Base-by-base conservation (phyloP, 2,888 invertebrate genomes). In the Drosophila anomalata region DNA sequence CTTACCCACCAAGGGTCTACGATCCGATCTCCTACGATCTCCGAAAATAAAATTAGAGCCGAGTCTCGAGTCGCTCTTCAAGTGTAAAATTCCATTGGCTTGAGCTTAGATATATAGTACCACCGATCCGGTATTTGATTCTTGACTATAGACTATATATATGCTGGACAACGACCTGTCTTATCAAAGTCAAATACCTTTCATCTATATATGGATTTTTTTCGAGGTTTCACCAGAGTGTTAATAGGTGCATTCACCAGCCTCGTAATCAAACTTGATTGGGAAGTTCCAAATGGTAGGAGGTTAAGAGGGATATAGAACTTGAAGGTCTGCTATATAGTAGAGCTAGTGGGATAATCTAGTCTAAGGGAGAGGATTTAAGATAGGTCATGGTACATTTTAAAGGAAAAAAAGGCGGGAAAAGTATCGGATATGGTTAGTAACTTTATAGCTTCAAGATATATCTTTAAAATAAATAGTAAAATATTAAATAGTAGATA, bases 201-300 rank as follows among this genome's bases (percentile, higher is more conserved):
- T 52, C n/a, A 46, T n/a, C 22, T 22, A 29, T 29, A 29, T 29
- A 8, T 29, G 29, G 8, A 29, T 29, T 29, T 2, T 2, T 36
- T 46, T 52, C 33, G 14, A 6, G 41, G n/a, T 41, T 20, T 50
- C 36, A n/a, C 12, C 36, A 36, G 36, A 14, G 31, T 26, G 14
- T 66, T 78, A 52, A 77, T 80, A 68, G 80, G 80, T 77, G 60
- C 78, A 80, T 84, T 84, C 71, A 75, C 84, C 62, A 58, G 57
- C 17, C n/a, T 33, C 7, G 6, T n/a, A 36, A 36, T 36, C 36
- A 14, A 36, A n/a, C 36, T 36, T n/a, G 36, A 36, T 36, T 14
- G 36, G 36, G n/a, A 2, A 7, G n/a, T 36, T 6, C 36, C 0
- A n/a, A 36, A 2, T 2, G n/a, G 36, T 33, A 33, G 12, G 12